Percentiles rank a stretch among this genome's conserved stretches.
These are phyloP conservation scores for Macaca nemestrina DNA, from an alignment of 2,113 vertebrate species.

Conservation along the genomic window DNA sequence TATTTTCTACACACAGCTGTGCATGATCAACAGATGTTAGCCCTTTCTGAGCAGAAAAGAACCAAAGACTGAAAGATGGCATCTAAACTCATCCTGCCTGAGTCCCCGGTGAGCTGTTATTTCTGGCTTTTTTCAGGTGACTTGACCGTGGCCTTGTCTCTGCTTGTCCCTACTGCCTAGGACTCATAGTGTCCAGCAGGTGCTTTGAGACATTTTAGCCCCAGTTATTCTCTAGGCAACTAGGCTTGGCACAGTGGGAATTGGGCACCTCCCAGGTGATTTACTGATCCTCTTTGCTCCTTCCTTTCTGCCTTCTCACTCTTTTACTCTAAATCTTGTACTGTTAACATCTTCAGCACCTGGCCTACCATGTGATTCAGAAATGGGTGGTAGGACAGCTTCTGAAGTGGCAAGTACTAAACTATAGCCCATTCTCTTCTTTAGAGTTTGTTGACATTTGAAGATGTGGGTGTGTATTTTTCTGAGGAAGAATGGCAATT, in stretches of 20 bases:
- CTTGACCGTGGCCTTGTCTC: not conserved
- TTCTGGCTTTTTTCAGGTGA: not conserved
- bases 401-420: not conserved
- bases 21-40: constrained; percentile 16
- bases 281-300: not conserved
- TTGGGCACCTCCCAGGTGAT: not conserved
- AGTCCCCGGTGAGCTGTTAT: constrained; percentile 47
- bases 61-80: constrained; percentile 19
- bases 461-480: constrained; percentile 67
- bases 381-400: not conserved
- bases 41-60: constrained; percentile 24
- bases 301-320: constrained; percentile 14
- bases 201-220: not conserved
- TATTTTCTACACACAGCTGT: constrained; percentile 53
- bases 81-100: not conserved
- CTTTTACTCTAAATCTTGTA: not conserved
- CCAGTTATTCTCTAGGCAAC: not conserved
- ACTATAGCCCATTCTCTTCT: not conserved
- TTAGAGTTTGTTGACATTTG: constrained; percentile 65
- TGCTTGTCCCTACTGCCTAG: not conserved
- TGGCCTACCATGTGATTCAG: not conserved
- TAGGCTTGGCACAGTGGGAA: not conserved
- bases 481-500: constrained; percentile 70
- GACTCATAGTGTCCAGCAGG: not conserved
- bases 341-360: not conserved